Base-by-base conservation (phyloP, 2,888 invertebrate species). In the Mesorhabditis sp. region DNA sequence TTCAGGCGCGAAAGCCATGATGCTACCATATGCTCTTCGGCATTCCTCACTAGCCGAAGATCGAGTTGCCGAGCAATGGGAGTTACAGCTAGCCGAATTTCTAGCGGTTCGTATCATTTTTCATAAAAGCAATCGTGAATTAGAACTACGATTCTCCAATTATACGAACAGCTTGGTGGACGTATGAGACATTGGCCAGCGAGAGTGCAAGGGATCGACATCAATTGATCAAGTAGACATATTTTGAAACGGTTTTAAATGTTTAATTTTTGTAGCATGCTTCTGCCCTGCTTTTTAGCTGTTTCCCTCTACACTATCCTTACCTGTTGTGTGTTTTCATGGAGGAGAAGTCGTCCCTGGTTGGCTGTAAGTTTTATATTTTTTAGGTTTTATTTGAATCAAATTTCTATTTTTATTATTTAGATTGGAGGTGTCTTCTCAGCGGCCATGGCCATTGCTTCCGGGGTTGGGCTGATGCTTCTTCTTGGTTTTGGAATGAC, bases 331-430 rank as follows among this genome's bases (percentile, higher is more conserved):
- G 81, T 82, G 7, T 58, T 74, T 42, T 82, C 94, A 86, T 93
- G 93, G 91, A 93, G 94, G 43, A 90, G 93, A 68, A 93, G 93
- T 44, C 94, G 95, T 85, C 94, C 94, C 0, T 92, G 92, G 91
- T 74, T 64, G 44, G 28, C 4, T n/a, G 2, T 63, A n/a, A 13
- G n/a, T n/a, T n/a, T 43, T 15, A 42, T 50, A 62, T 28, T 66
- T 43, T 66, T 61, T 41, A 45, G 41, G 45, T 45, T 10, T 62
- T 41, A 50, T 28, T 50, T 13, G 58, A 50, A 2, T 13, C 58
- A 63, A 13, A 63, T 28, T 42, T 45, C 5, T n/a, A 67, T 50
- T 28, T 10, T 13, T 7, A 50, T 4, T n/a, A 62, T 76, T 62
- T 42, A 77, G 75, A 78, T 78, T 62, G 90, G 94, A 76, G 95